Base-by-base conservation (phyloP, 2,888 invertebrate genomes). In the Drosophila kokeensis region DNA sequence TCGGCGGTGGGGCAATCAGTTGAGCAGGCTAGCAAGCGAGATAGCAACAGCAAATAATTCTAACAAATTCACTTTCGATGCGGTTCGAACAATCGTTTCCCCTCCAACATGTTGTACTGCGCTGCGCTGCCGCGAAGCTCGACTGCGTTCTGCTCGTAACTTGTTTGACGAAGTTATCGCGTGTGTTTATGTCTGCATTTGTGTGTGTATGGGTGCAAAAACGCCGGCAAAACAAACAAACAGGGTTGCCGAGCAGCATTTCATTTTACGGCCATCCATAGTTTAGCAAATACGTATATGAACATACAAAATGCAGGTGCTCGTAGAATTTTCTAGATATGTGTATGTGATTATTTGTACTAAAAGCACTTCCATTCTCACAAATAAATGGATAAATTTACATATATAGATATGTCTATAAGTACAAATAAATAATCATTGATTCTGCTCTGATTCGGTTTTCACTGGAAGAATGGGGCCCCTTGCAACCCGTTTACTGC, bases 211-310 rank as follows among this genome's bases (percentile, higher is more conserved):
- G 50, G 13, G 29, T 8, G 61, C 48, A 65, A 73, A 69, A 76
- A 89, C 76, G 74, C 84, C 87, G 89, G 84, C 89, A 89, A 83
- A 89, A 79, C 79, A 88, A 90, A 77, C 69, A 79, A 58, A 48
- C 59, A 86, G 89, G 73, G 83, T 80, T 83, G 89, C 32, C 74
- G 45, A 67, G 74, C 36, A 1, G 48, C 54, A 32, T n/a, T 69
- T 21, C 27, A 29, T 69, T 50, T 32, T 57, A 34, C 32, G 15
- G 6, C 18, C 42, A 40, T 36, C 21, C 24, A 27, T 29, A 42
- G 27, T 1, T n/a, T 5, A 38, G 29, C 38, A 36, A n/a, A 15
- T 48, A 8, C 7, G 15, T 21, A 42, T 18, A 8, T 1, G 32
- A 11, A 32, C 6, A 57, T 27, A 13, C 8, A n/a, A 10, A 18